Evolutionary conservation across 2,888 invertebrate genomes (phyloP), one percentile per base, ranked within the genome.

Genomic region (Eutolmus rufibarbis): DNA sequence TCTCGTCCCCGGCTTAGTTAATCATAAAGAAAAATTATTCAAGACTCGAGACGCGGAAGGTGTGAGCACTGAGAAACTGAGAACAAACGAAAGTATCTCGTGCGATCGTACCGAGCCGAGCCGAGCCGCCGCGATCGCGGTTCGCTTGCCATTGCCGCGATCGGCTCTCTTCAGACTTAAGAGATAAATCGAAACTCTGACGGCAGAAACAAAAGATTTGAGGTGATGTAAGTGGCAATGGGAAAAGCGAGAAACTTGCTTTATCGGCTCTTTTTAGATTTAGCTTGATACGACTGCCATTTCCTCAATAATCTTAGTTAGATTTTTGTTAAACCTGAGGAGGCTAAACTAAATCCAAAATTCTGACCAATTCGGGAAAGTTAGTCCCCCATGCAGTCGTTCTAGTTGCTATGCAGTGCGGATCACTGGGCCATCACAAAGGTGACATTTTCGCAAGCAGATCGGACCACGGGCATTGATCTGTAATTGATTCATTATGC

Each of bases 171-270:
- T 66, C 66, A 12, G 43, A 16, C 40, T 40, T 40, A 66, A 66
- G 66, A 66, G 66, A 66, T 12, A 28, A 12, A 2, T 4, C 66
- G 66, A 12, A 34, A 51, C 51, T n/a, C 28, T 66, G 66, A 28
- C 19, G 66, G 19, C 40, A 43, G 78, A 79, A 79, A 79, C 79
- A 79, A 79, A 79, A 79, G 79, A 79, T 8, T 79, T 79, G 79
- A 46, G 40, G 51, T 79, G 79, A 79, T 51, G 79, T 79, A 79
- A 79, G 46, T 79, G 28, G 31, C 23, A 46, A 12, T 34, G 31
- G 19, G 51, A 46, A 51, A 51, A 79, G 79, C 79, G 28, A 79
- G 79, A 51, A 79, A 79, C 79, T n/a, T 79, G 79, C 28, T 79
- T 51, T 79, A 79, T 46, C 9, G 51, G 23, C 3, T 28, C 28